These are phyloP conservation scores for Choloepus didactylus DNA, from an alignment of 2,797 vertebrate genomes.

Conservation along the genomic window DNA sequence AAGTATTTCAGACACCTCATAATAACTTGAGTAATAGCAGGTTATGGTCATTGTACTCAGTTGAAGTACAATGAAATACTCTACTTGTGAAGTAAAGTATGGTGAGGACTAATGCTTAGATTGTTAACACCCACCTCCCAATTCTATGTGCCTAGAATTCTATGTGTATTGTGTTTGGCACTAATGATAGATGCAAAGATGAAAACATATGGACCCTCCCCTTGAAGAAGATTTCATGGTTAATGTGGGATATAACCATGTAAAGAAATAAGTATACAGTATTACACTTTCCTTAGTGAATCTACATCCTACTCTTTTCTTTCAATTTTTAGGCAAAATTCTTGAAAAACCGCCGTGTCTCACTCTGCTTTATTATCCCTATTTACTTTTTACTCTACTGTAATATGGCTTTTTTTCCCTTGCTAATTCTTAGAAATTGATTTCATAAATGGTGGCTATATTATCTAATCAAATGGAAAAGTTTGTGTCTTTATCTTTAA, in stretches of 20 bases:
- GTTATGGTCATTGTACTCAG: constrained; percentile 12
- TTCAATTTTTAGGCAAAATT: constrained; percentile 2
- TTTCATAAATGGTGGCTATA: constrained; percentile 34
- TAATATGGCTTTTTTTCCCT: background rate
- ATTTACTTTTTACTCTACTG: background rate
- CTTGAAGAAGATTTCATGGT: constrained; percentile 1
- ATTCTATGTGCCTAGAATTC: constrained; percentile 19
- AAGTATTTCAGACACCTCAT: background rate
- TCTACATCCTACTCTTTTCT: background rate
- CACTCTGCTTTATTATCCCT: background rate
- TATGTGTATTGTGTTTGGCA: background rate
- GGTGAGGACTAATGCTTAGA: background rate
- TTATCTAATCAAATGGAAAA: constrained; percentile 25
- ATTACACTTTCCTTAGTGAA: constrained; percentile 46
- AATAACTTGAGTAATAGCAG: constrained; percentile 56
- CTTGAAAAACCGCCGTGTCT: constrained; percentile 20
- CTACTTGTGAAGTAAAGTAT: background rate
- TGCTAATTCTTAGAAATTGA: constrained; percentile 55
- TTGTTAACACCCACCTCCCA: background rate
- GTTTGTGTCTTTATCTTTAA: constrained; percentile 43
- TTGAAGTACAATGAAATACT: background rate
- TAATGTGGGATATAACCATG: background rate
- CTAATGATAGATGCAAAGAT: constrained; percentile 40
- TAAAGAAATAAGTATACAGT: constrained; percentile 10
- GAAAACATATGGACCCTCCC: background rate